These are phyloP conservation scores for Chrysomela aeneicollis DNA, from an alignment of 2,888 invertebrate genomes.

Conservation along the genomic window DNA sequence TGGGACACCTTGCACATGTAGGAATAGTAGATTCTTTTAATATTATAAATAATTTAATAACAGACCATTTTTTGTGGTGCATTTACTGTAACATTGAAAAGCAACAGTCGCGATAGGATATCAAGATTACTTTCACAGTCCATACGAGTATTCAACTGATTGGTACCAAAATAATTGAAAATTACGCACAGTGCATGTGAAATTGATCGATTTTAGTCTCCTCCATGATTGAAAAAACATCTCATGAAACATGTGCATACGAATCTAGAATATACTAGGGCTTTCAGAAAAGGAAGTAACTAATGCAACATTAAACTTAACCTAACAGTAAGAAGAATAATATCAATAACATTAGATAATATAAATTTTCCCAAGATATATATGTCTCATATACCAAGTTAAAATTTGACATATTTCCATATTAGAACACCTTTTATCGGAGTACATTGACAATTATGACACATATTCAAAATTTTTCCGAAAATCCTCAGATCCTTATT, in stretches of 20 bases:
- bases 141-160: not conserved
- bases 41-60: no score
- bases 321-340: not conserved
- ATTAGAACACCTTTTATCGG: not conserved
- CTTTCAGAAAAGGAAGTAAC: not conserved
- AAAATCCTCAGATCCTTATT: no score
- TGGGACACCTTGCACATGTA: no score
- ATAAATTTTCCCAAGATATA: not conserved
- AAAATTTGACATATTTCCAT: not conserved
- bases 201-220: not conserved
- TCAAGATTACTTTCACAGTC: not conserved
- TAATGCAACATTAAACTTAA: not conserved
- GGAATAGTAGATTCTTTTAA: no score
- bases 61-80: no score
- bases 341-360: not conserved
- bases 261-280: not conserved
- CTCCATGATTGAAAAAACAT: not conserved
- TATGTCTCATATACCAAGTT: not conserved
- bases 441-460: not conserved
- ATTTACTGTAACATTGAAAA: no score
- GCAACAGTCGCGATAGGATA: no score
- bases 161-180: not conserved
- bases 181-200: not conserved
- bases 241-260: not conserved
- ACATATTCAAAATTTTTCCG: no score